Evolutionary conservation across 2,888 invertebrate species (phyloP), one percentile per base, ranked within the genome.

Genomic region (Thelaira solivaga): DNA sequence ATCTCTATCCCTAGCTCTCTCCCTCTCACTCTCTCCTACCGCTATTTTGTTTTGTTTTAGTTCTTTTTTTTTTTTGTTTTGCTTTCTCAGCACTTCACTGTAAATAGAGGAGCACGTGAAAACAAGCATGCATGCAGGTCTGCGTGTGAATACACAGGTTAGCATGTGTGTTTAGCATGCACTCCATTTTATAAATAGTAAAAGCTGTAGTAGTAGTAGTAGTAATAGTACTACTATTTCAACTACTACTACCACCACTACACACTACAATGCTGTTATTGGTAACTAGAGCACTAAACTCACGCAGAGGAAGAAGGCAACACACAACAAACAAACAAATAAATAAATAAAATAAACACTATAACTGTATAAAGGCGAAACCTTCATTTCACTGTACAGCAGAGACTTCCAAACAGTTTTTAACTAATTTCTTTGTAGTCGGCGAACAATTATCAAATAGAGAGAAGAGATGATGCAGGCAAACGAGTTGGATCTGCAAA

Each of bases 201-300:
- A n/a, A n/a, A n/a, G n/a, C n/a, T n/a, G n/a, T n/a, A 45, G 55
- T 67, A 34, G 55, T 45, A 67, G n/a, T n/a, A 34, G n/a, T 10
- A 34, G n/a, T n/a, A n/a, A n/a, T n/a, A n/a, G n/a, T n/a, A n/a
- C 29, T n/a, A 47, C 51, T 51, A 47, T n/a, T n/a, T n/a, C n/a
- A n/a, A n/a, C 20, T 36, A 57, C 61, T 49, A 55, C 49, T n/a
- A 74, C 31, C 4, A 18, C 51, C 22, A 69, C 36, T 47, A 47
- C 20, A n/a, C n/a, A 45, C 53, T 51, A 22, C 72, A 71, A 72
- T 59, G 76, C 53, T 53, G 72, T 67, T 76, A 55, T 67, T 71
- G 72, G 71, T 67, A 76, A 76, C 71, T 76, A 36, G 76, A 72
- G 65, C 72, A 76, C 71, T 67, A 76, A 65, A 53, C 76, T 76